A percentile compares a stretch with the other conserved stretches of the same genome.
Conservation (phyloP, 2,113 vertebrate species). For the Zosterops japonicus region DNA sequence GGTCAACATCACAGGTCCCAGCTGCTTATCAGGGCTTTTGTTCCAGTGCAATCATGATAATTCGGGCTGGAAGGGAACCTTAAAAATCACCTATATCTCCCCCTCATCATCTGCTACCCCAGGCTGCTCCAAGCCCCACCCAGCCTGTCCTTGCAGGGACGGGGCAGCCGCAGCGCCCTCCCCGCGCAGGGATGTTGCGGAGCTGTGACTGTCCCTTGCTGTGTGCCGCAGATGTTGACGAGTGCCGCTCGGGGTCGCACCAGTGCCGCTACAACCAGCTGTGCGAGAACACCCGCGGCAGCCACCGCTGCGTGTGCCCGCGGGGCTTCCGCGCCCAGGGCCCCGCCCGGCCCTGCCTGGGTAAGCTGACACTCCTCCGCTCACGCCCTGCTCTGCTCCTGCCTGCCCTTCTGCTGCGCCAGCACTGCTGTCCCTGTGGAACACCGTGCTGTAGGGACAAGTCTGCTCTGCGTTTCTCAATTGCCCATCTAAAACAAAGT, state of each 20-base stretch:
- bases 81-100: neutral
- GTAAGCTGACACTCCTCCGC: slow-evolving; percentile 71
- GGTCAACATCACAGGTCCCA: neutral
- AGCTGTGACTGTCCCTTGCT: neutral
- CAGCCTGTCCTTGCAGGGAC: neutral
- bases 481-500: neutral
- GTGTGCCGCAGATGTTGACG: slow-evolving; percentile 84
- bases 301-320: slow-evolving; percentile 90
- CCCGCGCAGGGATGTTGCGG: fast-evolving
- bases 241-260: slow-evolving; percentile 90
- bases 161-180: neutral
- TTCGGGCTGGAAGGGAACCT: neutral
- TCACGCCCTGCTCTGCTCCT: neutral
- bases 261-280: slow-evolving; percentile 94
- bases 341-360: slow-evolving; percentile 84
- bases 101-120: too few species aligned
- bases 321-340: slow-evolving; percentile 89
- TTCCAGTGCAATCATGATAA: neutral
- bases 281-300: slow-evolving; percentile 92
- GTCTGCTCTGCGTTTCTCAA: neutral
- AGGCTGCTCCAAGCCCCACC: neutral
- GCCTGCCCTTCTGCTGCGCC: neutral
- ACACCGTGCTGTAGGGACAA: fast-evolving
- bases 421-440: neutral
- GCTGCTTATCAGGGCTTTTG: neutral